Conservation (phyloP, 37 sponge, comb jelly and placozoan species). For the Dysidea cf. avara region DNA sequence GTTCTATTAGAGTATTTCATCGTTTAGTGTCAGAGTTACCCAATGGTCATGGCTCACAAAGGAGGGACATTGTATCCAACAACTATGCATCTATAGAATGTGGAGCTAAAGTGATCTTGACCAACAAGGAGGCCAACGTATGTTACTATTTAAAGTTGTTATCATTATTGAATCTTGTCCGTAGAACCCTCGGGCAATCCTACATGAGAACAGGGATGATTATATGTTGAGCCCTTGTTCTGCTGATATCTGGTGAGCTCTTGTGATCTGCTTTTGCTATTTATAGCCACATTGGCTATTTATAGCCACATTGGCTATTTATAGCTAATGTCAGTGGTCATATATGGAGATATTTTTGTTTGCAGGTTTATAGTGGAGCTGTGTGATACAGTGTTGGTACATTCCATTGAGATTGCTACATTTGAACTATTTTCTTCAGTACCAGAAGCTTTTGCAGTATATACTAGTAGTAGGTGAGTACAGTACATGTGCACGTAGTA, state of each 20-base stretch:
- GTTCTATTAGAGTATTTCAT: too few species aligned
- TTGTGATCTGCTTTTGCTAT: background rate
- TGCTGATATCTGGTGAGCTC: conserved; percentile 66
- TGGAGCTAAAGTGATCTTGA: conserved; percentile 83
- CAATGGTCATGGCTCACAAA: too few species aligned
- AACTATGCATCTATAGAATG: conserved; percentile 92
- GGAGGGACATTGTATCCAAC: too few species aligned
- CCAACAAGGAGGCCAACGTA: conserved; percentile 71
- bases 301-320: background rate
- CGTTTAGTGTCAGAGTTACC: too few species aligned
- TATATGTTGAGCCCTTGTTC: conserved; percentile 93
- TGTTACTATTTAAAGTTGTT: background rate
- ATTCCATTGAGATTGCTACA: conserved; percentile 74
- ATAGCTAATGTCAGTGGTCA: background rate
- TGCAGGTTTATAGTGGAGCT: conserved; percentile 84
- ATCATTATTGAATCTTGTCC: background rate
- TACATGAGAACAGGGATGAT: conserved; percentile 78
- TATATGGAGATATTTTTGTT: too few species aligned
- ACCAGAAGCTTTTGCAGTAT: conserved; percentile 77
- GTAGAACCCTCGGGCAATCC: conserved; percentile 77
- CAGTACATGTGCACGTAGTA: background rate
- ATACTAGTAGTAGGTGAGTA: conserved; percentile 66
- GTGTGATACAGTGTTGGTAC: conserved; percentile 77
- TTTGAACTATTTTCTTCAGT: conserved; percentile 93
- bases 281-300: background rate